Base-by-base conservation (phyloP, 2,888 invertebrate genomes). In the Oxytorus armatus region DNA sequence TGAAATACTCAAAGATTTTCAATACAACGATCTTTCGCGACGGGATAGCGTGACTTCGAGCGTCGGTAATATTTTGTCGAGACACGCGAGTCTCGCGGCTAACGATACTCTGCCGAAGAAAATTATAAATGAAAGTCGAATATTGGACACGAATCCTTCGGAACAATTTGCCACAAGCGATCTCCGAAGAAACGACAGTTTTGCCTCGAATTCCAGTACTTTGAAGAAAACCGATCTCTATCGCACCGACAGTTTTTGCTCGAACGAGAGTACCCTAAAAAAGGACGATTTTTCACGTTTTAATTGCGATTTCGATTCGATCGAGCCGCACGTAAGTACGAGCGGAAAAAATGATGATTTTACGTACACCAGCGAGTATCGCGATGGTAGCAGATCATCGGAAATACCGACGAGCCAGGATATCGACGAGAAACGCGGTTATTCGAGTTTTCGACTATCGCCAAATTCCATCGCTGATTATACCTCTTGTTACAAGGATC, bases 401-500 rank as follows among this genome's bases (percentile, higher is more conserved):
- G 63, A 69, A 55, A 72, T 69, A n/a, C 61, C 70, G 36, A 61
- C 68, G 49, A 39, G 63, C 21, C 73, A 77, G 5, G 81, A 83
- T 61, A 74, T 63, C 14, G 53, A 69, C 16, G 53, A 69, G 1
- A 80, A 81, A 55, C 78, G 84, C 21, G 57, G 81, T 69, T 87
- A 87, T 61, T 82, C 83, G 14, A 84, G 57, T 57, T 85, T 82
- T 21, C 84, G 84, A 49, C 72, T 81, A 23, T 66, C 84, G 23
- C 72, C 83, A 2, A 81, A 83, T 39, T 82, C 85, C n/a, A 82
- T 88, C 11, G 79, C 76, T 5, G 86, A 89, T 2, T 88, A 88
- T 36, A 77, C 84, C 0, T 86, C 83, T 10, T 89, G 85, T 70
- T 89, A 88, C 51, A 88, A 89, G 21, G 87, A 88, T 70, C 73